Evolutionary conservation across 2,113 vertebrate genomes (phyloP).

Genomic region (Cyanoramphus novaezelandiae): DNA sequence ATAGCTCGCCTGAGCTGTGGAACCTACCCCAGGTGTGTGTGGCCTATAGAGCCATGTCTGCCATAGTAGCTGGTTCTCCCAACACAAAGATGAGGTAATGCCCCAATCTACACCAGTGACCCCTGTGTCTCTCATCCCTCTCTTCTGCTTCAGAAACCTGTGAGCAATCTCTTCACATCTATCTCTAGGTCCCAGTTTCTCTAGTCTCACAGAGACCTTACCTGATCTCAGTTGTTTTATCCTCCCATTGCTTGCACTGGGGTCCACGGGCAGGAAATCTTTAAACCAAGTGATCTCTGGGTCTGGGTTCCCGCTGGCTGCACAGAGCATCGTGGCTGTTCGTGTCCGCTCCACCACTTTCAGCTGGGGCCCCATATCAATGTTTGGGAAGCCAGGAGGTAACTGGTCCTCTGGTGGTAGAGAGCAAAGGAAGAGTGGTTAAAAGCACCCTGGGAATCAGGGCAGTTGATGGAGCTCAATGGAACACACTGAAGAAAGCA

Average conservation of each 20-base stretch:
- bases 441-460: rapidly evolving
- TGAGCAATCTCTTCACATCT: rapidly evolving
- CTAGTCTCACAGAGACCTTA: conserved; percentile 48
- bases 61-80: rapidly evolving
- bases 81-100: background rate
- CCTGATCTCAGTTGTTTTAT: conserved; percentile 97
- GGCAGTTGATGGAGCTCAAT: rapidly evolving
- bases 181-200: rapidly evolving
- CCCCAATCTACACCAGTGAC: rapidly evolving
- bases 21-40: background rate
- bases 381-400: conserved; percentile 93
- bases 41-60: background rate
- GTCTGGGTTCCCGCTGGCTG: conserved; percentile 95
- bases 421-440: background rate
- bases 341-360: conserved; percentile 96
- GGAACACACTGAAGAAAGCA: background rate
- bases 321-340: conserved; percentile 97
- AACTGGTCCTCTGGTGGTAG: conserved; percentile 89
- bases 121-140: background rate
- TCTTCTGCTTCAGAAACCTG: background rate
- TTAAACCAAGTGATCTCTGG: conserved; percentile 99
- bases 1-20: background rate
- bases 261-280: conserved; percentile 96
- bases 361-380: conserved; percentile 98
- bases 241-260: conserved; percentile 89